Base-by-base conservation (phyloP, 2,888 invertebrate genomes). In the Caenorhabditis wallacei region DNA sequence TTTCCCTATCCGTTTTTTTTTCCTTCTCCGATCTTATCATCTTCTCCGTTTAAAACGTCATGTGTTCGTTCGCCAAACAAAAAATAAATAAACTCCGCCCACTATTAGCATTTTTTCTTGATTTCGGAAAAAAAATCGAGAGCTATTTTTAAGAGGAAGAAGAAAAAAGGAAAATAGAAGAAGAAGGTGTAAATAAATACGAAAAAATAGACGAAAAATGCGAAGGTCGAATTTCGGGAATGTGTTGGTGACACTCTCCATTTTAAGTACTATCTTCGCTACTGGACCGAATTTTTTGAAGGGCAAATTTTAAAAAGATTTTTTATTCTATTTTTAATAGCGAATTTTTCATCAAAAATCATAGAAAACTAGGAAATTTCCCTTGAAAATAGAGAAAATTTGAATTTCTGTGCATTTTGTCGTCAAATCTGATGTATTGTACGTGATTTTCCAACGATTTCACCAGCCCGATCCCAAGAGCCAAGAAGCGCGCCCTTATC, bases 51-150 rank as follows among this genome's bases (percentile, higher is more conserved):
- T 8, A 2, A 37, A 18, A n/a, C 35, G 10, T 59, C 57, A 37
- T 59, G 57, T 59, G 57, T 59, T 59, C 57, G 57, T 40, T 40
- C 40, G 40, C 57, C 57, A 59, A 59, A 59, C 56, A 30, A 56
- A 35, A 35, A 35, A 10, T 40, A 5, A 40, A 11, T 16, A 24
- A 18, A 10, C 57, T 35, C 57, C 37, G 20, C 37, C 57, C 20
- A 24, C 30, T n/a, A 40, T 40, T 37, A 26, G 1, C 18, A n/a
- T 59, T 37, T 59, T 26, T 56, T 56, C 2, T 11, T 40, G 2
- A 2, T 13, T 13, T 40, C 10, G 2, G 40, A 13, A 40, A 40
- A 40, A 13, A 13, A 40, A 40, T 40, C 10, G 40, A 8, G 40
- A 40, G 40, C 40, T 40, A 40, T 40, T 40, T 40, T 40, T 40